A percentile compares a stretch with the other conserved stretches of the same genome.
These are phyloP conservation scores for Drosophila meridiana DNA, from an alignment of 2,888 invertebrate genomes.

Conservation along the genomic window DNA sequence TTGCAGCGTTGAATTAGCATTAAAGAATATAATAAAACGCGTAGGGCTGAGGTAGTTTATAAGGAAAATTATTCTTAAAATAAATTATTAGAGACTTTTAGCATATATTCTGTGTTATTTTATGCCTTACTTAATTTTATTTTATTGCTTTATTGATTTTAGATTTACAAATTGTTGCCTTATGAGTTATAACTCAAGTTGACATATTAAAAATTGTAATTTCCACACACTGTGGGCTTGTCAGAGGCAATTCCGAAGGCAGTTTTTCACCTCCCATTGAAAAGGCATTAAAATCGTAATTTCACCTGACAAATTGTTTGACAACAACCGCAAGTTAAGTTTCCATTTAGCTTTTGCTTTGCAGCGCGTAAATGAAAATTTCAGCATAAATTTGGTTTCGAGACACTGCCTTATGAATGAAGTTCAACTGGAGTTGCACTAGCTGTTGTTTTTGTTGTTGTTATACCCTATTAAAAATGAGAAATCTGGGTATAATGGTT, in stretches of 20 bases:
- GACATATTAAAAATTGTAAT: not conserved
- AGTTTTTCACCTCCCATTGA: not conserved
- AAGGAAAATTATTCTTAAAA: not conserved
- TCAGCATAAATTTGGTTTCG: conserved; percentile 12
- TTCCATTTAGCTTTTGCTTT: conserved; percentile 8
- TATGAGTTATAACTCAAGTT: too few relatives aligned
- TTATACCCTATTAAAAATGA: not conserved
- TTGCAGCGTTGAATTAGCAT: not conserved
- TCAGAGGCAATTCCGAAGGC: not conserved
- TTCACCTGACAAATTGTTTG: conserved; percentile 6
- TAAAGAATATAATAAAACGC: not conserved
- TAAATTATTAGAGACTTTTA: not conserved
- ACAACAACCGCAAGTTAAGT: conserved; percentile 10
- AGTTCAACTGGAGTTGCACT: conserved; percentile 19
- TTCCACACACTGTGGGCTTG: not conserved
- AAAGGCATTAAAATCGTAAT: conserved; percentile 1
- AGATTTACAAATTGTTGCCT: too few relatives aligned
- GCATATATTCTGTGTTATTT: not conserved
- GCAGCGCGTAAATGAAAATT: conserved; percentile 19
- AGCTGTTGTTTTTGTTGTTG: not conserved
- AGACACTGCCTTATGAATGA: conserved; percentile 49
- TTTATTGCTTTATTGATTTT: too few relatives aligned
- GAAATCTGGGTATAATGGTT: too few relatives aligned
- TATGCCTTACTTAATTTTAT: too few relatives aligned
- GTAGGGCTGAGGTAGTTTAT: too few relatives aligned